Evolutionary conservation across 2,888 invertebrate species (phyloP).

Genomic region (Conchocele bisecta): DNA sequence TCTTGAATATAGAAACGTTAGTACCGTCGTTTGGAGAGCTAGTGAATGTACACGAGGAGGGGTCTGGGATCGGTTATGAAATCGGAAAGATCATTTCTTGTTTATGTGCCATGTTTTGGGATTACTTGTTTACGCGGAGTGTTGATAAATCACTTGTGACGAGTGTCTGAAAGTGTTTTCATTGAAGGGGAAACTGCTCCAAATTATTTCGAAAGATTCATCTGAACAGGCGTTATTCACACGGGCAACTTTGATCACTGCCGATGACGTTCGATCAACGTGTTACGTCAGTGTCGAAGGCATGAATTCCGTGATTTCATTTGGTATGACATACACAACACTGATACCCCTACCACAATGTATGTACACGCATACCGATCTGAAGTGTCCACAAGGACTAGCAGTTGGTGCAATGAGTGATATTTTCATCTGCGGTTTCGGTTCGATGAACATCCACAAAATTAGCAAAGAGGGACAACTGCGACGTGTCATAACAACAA

Average conservation of each 20-base stretch:
- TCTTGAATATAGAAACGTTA: too few species aligned
- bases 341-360: slow-evolving; percentile 8
- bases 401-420: slow-evolving; percentile 16
- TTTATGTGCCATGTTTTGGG: slow-evolving; percentile 40
- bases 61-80: too few species aligned
- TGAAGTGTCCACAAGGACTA: slow-evolving; percentile 42
- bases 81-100: too few species aligned
- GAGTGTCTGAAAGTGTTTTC: too few species aligned
- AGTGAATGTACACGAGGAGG: too few species aligned
- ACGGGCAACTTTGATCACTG: slow-evolving; percentile 16
- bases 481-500: too few species aligned
- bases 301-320: slow-evolving; percentile 12
- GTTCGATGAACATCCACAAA: slow-evolving; percentile 46
- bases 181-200: slow-evolving; percentile 22
- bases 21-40: too few species aligned
- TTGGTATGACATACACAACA: slow-evolving; percentile 9
- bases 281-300: slow-evolving; percentile 37
- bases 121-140: slow-evolving; percentile 9
- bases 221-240: slow-evolving; percentile 16
- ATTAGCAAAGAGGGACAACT: slow-evolving; percentile 18
- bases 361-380: slow-evolving; percentile 20
- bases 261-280: slow-evolving; percentile 10
- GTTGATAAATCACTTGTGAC: slow-evolving; percentile 38
- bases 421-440: slow-evolving; percentile 43
- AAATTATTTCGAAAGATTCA: not conserved